A percentile compares a stretch with the other conserved stretches of the same genome.
These are phyloP conservation scores for Pelusios castaneus DNA, from an alignment of 2,113 vertebrate genomes.

Conservation along the genomic window DNA sequence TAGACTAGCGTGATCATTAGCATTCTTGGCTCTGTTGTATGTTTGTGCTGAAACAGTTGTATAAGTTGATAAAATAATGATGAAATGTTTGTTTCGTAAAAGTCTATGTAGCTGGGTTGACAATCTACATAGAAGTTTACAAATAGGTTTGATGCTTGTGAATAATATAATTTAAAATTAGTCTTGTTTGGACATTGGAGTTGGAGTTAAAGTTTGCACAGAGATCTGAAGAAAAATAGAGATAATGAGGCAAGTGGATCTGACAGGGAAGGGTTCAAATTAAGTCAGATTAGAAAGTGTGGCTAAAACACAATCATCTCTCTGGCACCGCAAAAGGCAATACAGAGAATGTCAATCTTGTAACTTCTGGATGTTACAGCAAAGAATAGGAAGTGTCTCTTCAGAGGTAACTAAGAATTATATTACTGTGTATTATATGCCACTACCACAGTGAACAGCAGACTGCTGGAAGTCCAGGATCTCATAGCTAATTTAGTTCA, in stretches of 20 bases:
- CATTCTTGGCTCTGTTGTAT: neutral
- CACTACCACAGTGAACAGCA: neutral
- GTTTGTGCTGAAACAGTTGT: neutral
- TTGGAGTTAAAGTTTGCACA: neutral
- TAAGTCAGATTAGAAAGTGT: neutral
- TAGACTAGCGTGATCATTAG: neutral
- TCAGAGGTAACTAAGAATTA: neutral
- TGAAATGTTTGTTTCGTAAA: neutral
- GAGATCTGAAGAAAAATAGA: neutral
- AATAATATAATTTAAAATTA: neutral
- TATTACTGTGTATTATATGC: neutral
- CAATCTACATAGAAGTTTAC: rapidly evolving
- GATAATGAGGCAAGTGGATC: neutral
- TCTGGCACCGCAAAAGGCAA: neutral
- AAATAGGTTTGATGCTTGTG: neutral
- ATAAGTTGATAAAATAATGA: rapidly evolving
- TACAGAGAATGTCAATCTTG: neutral
- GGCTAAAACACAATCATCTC: neutral
- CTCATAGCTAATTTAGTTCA: neutral
- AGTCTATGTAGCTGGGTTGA: neutral
- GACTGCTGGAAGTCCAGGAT: neutral
- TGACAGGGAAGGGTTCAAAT: neutral
- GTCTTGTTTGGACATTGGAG: neutral
- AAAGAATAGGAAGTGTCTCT: neutral
- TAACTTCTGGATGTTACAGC: neutral